Evolutionary conservation across 2,113 vertebrate species (phyloP), one percentile per base, ranked within the genome.

Genomic region (Hippocampus abdominalis): DNA sequence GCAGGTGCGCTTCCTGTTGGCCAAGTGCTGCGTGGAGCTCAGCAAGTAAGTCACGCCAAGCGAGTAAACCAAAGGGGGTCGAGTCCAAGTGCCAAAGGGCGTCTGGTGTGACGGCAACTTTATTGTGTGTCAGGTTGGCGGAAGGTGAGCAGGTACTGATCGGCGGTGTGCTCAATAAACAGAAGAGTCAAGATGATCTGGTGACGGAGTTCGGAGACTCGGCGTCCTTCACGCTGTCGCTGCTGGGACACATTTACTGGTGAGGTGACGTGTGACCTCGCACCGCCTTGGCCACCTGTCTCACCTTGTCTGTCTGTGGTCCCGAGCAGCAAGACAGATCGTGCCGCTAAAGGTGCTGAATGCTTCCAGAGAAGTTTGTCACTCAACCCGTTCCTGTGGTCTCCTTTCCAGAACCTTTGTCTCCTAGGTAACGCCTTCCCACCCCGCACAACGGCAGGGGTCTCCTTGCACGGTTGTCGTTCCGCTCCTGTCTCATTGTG

Each of bases 341-440:
- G 88, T 20, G 84, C 81, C 27, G 93, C 95, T 87, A 98, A 97
- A 95, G 97, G 96, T 87, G 95, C 96, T 3, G 97, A 99, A 91
- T 99, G 97, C 94, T 99, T 97, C 91, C 97, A 97, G 93, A 97
- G 92, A 91, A 98, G 97, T 94, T 93, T 98, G 92, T 95, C 91
- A 85, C 94, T 98, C 91, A 99, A 99, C 87, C 97, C 97, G 72
- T 98, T 99, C 85, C 94, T 98, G 78, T 99, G 97, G 97, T 96
- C 95, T 61, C 95, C 96, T 20, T 99, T 98, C 87, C 96, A 99
- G 86, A 95, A 94, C 13, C 92, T 99, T 51, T 99, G 97, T 94
- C 97, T 98, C 91, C 95, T 98, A 89, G 97, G 97, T 98, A 92
- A 90, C 42, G 15, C 12, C 66, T 40, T 51, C 1, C 25, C 64